phyloP scores from a whole-genome alignment of 2,888 invertebrate genomes.

The Microctonus aethiopoides region DNA sequence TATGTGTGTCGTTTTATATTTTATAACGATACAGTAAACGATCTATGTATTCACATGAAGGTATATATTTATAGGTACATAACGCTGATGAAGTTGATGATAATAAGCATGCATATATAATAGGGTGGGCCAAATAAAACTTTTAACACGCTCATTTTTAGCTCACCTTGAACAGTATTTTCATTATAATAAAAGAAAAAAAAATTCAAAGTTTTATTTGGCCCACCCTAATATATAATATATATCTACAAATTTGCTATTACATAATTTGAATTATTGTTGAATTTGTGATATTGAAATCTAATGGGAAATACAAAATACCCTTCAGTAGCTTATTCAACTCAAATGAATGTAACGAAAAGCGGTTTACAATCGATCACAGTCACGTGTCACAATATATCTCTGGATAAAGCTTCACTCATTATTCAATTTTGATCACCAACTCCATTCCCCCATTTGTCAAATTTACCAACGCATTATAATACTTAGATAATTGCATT shows the following conservation, averaged over 20 bases:
- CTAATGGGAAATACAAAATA: neutral
- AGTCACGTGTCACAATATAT: slow-evolving; percentile 8
- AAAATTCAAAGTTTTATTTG: too few relatives aligned
- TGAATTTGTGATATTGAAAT: neutral
- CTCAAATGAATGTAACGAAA: slow-evolving; percentile 21
- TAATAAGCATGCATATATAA: neutral
- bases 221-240: too few relatives aligned
- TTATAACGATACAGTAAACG: too few relatives aligned
- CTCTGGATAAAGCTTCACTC: slow-evolving; percentile 9
- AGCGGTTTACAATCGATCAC: slow-evolving; percentile 17
- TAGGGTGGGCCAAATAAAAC: too few relatives aligned
- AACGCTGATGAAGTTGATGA: neutral
- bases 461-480: neutral
- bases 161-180: too few relatives aligned
- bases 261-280: too few relatives aligned
- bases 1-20: neutral
- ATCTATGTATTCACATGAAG: too few relatives aligned
- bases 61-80: too few relatives aligned
- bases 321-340: too few relatives aligned
- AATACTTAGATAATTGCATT: neutral
- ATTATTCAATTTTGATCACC: slow-evolving; percentile 18
- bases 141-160: too few relatives aligned
- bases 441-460: neutral
- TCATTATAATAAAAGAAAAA: too few relatives aligned
- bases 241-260: neutral